These are phyloP conservation scores for Glossosoma conforme DNA, from an alignment of 1,140 invertebrate genomes.

Conservation along the genomic window DNA sequence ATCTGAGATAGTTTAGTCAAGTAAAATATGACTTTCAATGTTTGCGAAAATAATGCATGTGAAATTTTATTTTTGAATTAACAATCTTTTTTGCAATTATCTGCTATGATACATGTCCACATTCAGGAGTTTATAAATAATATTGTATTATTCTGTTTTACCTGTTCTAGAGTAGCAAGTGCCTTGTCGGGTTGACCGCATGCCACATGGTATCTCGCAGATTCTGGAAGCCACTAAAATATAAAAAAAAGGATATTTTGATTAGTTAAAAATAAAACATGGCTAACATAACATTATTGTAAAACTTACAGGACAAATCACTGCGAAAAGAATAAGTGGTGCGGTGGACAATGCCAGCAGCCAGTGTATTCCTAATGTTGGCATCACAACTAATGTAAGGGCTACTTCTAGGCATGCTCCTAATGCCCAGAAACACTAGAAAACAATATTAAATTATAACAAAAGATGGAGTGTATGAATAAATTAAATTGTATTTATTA, in stretches of 20 bases:
- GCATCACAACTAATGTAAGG: slow-evolving; percentile 87
- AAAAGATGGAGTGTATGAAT: background rate
- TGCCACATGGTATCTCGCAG: slow-evolving; percentile 82
- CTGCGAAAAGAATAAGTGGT: slow-evolving; percentile 79
- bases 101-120: background rate
- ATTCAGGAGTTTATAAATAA: slow-evolving; percentile 9
- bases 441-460: slow-evolving; percentile 17
- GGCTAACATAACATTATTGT: background rate
- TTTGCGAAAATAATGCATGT: too few relatives aligned
- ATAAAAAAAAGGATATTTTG: slow-evolving; percentile 8
- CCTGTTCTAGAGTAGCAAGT: slow-evolving; percentile 73
- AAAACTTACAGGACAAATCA: slow-evolving; percentile 67
- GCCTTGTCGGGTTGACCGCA: slow-evolving; percentile 83
- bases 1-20: too few relatives aligned
- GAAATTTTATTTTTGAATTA: too few relatives aligned
- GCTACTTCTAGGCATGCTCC: slow-evolving; percentile 91
- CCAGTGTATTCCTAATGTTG: slow-evolving; percentile 87
- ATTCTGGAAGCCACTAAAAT: slow-evolving; percentile 88
- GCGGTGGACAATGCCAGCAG: slow-evolving; percentile 82
- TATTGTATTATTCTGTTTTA: slow-evolving; percentile 36
- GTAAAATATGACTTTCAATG: too few relatives aligned
- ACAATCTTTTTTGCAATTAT: background rate
- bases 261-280: background rate
- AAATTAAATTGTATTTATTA: slow-evolving; percentile 1
- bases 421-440: slow-evolving; percentile 92